phyloP scores from a whole-genome alignment of 2,888 invertebrate genomes.

The Mesopsocus fuscifrons region DNA sequence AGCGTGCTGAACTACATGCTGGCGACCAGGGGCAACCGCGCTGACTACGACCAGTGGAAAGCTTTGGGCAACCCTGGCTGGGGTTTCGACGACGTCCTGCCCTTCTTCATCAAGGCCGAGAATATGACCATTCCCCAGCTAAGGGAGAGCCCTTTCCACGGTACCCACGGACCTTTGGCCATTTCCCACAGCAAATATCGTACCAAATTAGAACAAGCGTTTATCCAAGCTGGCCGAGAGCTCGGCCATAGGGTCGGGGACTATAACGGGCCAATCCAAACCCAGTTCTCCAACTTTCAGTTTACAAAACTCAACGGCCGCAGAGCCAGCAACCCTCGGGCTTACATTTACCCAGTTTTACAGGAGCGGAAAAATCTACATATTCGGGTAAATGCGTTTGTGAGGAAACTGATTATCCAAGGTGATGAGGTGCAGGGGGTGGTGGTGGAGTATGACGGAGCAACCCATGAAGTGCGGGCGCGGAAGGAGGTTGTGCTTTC shows the following conservation, averaged over 20 bases:
- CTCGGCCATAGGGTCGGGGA: conserved; percentile 35
- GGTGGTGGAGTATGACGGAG: conserved; percentile 11
- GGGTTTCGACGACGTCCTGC: conserved; percentile 47
- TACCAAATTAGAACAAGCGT: conserved; percentile 34
- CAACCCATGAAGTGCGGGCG: conserved; percentile 20
- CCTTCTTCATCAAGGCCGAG: conserved; percentile 59
- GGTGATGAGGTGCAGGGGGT: conserved; percentile 14
- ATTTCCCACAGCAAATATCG: conserved; percentile 32
- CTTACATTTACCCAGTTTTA: conserved; percentile 35
- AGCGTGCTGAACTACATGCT: conserved; percentile 63
- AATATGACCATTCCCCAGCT: conserved; percentile 26
- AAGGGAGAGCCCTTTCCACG: conserved; percentile 29
- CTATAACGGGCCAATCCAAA: conserved; percentile 35
- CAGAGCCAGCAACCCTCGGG: conserved; percentile 41
- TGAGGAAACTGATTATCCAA: conserved; percentile 34
- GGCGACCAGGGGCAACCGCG: conserved; percentile 44
- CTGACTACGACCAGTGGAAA: conserved; percentile 61
- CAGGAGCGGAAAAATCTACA: conserved; percentile 36
- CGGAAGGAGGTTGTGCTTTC: conserved; percentile 39
- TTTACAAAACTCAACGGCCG: conserved; percentile 37
- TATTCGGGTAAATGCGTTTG: conserved; percentile 35
- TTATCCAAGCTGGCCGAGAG: conserved; percentile 37
- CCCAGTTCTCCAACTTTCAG: conserved; percentile 38
- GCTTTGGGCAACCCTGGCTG: conserved; percentile 47
- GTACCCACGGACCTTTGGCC: conserved; percentile 32